A percentile compares a stretch with the other conserved stretches of the same genome.
Evolutionary conservation across 2,888 invertebrate genomes (phyloP).

Genomic region (Trissonchulus latispiculum): DNA sequence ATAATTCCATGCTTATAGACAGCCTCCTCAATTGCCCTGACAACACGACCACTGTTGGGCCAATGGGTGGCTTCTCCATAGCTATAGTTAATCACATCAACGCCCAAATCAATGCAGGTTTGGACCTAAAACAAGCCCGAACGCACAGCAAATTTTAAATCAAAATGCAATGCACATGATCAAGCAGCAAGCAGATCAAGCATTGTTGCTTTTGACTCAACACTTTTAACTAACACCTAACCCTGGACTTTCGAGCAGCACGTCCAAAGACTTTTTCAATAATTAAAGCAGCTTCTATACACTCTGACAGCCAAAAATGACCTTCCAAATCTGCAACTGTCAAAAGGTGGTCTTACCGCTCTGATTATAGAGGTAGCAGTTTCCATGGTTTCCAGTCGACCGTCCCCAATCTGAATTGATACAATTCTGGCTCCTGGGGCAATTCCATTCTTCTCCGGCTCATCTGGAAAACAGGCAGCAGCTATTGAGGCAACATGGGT

Average conservation of each 20-base stretch:
- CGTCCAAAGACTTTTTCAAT: too few species aligned
- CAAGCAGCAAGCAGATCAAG: too few species aligned
- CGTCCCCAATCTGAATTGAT: constrained; percentile 74
- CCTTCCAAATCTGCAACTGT: too few species aligned
- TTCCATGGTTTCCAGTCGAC: constrained; percentile 84
- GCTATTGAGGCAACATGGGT: constrained; percentile 96
- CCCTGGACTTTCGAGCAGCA: too few species aligned
- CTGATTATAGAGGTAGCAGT: constrained; percentile 83
- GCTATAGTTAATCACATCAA: constrained; percentile 91
- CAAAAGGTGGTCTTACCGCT: constrained; percentile 81
- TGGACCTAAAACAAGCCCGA: constrained; percentile 44
- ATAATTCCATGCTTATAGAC: constrained; percentile 81
- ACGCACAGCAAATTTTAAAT: too few species aligned
- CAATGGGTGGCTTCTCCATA: constrained; percentile 91
- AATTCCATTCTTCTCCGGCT: constrained; percentile 78
- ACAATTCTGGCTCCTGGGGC: constrained; percentile 92
- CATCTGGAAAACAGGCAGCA: constrained; percentile 73
- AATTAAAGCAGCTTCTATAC: too few species aligned
- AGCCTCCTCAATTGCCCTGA: constrained; percentile 53
- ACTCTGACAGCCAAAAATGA: too few species aligned
- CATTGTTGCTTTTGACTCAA: too few species aligned
- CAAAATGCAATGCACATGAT: too few species aligned
- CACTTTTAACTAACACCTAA: too few species aligned
- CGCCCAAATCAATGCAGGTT: constrained; percentile 48
- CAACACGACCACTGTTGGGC: constrained; percentile 78